Conservation (phyloP, 2,113 vertebrate species). For the Hippocampus comes region DNA sequence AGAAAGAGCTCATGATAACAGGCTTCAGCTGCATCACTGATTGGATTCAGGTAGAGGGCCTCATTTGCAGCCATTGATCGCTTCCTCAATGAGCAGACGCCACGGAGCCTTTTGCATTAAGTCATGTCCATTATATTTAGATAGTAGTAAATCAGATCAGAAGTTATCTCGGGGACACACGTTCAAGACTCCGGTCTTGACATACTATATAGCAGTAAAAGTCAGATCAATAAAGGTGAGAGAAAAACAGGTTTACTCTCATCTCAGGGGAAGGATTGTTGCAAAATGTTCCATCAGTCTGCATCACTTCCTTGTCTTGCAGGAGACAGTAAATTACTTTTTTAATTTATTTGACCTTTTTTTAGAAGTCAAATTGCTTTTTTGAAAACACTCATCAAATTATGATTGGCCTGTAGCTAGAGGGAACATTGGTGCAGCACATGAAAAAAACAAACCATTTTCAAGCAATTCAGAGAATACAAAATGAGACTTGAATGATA, state of each 20-base stretch:
- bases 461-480: slow-evolving; percentile 4
- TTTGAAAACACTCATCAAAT: slow-evolving; percentile 26
- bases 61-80: slow-evolving; percentile 61
- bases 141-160: not conserved
- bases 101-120: slow-evolving; percentile 40
- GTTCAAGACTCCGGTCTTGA: slow-evolving; percentile 29
- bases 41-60: slow-evolving; percentile 58
- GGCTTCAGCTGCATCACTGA: slow-evolving; percentile 44
- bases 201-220: slow-evolving; percentile 23
- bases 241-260: slow-evolving; percentile 29
- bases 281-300: slow-evolving; percentile 13
- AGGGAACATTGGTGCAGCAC: slow-evolving; percentile 12
- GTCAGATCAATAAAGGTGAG: slow-evolving; percentile 31
- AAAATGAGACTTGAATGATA: not conserved
- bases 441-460: slow-evolving; percentile 17
- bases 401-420: slow-evolving; percentile 3
- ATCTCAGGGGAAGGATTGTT: slow-evolving; percentile 8
- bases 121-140: slow-evolving; percentile 7
- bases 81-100: slow-evolving; percentile 59
- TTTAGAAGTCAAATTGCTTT: slow-evolving; percentile 12
- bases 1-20: slow-evolving; percentile 48
- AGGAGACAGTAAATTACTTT: slow-evolving; percentile 45
- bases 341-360: slow-evolving; percentile 36
- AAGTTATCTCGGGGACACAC: not conserved
- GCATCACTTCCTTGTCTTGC: slow-evolving; percentile 34